These are phyloP conservation scores for Gnathonemus echidnorhynchus DNA, from an alignment of 2,113 vertebrate species.

Conservation along the genomic window DNA sequence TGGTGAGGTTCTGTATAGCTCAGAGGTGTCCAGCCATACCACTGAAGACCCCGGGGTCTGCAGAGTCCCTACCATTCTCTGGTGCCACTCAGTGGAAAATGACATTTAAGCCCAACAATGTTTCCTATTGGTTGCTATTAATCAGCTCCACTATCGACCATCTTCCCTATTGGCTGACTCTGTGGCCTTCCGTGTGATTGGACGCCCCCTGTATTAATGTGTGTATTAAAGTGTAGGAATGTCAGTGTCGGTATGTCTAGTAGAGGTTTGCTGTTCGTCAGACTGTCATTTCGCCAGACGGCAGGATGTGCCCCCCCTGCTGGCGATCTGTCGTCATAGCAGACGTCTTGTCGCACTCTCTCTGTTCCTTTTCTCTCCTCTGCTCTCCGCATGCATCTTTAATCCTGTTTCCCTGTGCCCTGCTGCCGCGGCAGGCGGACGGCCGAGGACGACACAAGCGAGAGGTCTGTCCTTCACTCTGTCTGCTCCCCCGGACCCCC, in stretches of 20 bases:
- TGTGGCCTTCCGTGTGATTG: not conserved
- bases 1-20: not conserved
- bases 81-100: not conserved
- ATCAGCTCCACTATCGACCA: not conserved
- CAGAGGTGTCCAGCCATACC: not conserved
- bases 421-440: constrained; percentile 19
- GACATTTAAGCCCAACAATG: not conserved
- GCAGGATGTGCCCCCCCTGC: not conserved
- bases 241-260: not conserved
- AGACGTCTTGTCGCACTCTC: not conserved
- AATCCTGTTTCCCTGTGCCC: constrained; percentile 23
- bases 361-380: constrained; percentile 13
- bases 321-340: not conserved
- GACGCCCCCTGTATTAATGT: not conserved
- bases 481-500: constrained; percentile 11
- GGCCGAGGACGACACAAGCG: constrained; percentile 14
- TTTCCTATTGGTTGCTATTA: not conserved
- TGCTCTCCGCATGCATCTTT: constrained; percentile 14
- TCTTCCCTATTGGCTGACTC: not conserved
- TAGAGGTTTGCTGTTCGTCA: not conserved
- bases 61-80: not conserved
- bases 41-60: not conserved
- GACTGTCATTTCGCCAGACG: not conserved
- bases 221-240: not conserved
- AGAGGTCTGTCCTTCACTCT: constrained; percentile 22